These are phyloP conservation scores for Eolophus roseicapilla DNA, from an alignment of 2,113 vertebrate species.

Conservation along the genomic window DNA sequence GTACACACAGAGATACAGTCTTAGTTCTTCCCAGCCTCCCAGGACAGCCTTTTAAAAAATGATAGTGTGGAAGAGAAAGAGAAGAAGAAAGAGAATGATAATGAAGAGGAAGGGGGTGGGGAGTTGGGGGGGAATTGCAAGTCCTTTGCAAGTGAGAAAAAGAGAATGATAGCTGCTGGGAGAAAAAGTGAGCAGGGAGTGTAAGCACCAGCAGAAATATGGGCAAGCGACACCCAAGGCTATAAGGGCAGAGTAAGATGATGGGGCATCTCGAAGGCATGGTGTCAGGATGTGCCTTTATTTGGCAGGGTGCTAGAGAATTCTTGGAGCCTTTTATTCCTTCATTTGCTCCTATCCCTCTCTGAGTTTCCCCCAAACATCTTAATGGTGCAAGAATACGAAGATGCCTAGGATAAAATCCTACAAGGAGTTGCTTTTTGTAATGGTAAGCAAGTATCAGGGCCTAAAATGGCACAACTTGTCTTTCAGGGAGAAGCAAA, in stretches of 20 bases:
- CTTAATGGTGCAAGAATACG: neutral
- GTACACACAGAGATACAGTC: neutral
- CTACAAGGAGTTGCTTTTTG: neutral
- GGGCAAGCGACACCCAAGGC: neutral
- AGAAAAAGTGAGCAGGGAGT: neutral
- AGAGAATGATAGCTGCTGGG: neutral
- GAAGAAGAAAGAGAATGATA: neutral
- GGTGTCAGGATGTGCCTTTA: neutral
- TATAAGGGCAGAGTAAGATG: neutral
- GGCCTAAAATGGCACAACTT: neutral
- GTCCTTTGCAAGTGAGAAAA: neutral
- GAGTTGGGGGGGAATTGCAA: neutral
- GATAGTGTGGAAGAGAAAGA: neutral
- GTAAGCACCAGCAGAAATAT: neutral
- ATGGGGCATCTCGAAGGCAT: accelerated
- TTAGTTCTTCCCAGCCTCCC: neutral
- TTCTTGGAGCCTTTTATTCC: neutral
- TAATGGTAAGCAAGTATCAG: neutral
- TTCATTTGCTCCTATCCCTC: neutral
- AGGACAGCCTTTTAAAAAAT: neutral
- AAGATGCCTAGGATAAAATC: neutral
- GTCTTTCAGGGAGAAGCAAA: neutral
- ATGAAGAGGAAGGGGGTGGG: neutral
- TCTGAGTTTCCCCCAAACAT: neutral
- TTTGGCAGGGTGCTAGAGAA: neutral